phyloP scores from a whole-genome alignment of 2,888 invertebrate species.

The Ophion ventricosus region DNA sequence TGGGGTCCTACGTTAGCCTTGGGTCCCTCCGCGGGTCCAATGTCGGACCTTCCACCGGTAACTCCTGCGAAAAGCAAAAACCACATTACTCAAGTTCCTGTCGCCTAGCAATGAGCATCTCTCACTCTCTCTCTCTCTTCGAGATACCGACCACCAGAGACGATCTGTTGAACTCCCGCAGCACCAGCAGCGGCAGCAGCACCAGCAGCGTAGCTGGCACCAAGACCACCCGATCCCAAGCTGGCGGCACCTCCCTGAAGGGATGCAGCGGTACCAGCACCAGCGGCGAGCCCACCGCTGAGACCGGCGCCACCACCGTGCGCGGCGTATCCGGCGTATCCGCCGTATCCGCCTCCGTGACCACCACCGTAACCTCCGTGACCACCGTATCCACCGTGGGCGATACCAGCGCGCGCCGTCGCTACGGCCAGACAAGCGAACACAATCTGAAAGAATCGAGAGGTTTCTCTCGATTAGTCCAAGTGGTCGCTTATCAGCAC shows the following conservation, averaged over 20 bases:
- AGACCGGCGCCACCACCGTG: constrained; percentile 80
- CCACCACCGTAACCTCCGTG: constrained; percentile 75
- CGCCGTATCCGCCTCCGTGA: constrained; percentile 73
- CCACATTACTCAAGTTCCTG: background rate
- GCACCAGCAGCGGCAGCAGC: constrained; percentile 82
- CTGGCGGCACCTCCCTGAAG: constrained; percentile 82
- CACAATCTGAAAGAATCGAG: constrained; percentile 77
- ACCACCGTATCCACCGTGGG: constrained; percentile 78
- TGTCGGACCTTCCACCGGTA: constrained; percentile 81
- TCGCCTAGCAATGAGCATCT: background rate
- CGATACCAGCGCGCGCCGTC: constrained; percentile 82
- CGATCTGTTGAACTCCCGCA: constrained; percentile 82
- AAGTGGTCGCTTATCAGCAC: background rate
- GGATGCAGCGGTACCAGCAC: constrained; percentile 81
- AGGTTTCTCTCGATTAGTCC: constrained; percentile 16
- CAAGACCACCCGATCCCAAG: constrained; percentile 82
- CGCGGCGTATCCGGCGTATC: constrained; percentile 70
- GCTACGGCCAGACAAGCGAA: constrained; percentile 83
- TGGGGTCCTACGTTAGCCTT: constrained; percentile 83
- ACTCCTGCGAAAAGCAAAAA: constrained; percentile 74
- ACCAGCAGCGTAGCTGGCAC: constrained; percentile 82
- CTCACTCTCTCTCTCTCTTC: background rate
- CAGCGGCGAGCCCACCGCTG: constrained; percentile 82
- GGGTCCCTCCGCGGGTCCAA: constrained; percentile 83
- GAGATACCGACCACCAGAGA: constrained; percentile 80